phyloP scores from a whole-genome alignment of 2,888 invertebrate genomes.

The Thymelicus acteon region DNA sequence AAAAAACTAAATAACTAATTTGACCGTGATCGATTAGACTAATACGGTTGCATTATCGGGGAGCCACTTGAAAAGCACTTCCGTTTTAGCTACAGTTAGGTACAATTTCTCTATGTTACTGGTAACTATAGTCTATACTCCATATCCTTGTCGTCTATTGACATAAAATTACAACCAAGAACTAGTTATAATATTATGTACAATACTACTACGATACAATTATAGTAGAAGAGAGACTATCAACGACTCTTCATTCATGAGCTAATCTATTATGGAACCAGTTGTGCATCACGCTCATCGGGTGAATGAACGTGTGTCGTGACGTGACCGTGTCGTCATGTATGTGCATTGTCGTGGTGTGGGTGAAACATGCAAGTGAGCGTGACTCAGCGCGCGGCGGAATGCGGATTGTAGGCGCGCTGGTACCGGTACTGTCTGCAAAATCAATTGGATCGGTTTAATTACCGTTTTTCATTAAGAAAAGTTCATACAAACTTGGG shows the following conservation, averaged over 20 bases:
- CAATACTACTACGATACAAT: background rate
- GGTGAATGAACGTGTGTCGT: constrained; percentile 51
- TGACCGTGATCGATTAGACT: too few relatives aligned
- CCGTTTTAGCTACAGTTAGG: too few relatives aligned
- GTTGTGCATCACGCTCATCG: constrained; percentile 44
- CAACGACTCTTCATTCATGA: constrained; percentile 21
- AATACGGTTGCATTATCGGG: too few relatives aligned
- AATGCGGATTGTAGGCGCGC: constrained; percentile 53
- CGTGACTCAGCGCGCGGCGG: constrained; percentile 49
- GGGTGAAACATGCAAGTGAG: constrained; percentile 30
- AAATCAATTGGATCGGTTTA: constrained; percentile 26
- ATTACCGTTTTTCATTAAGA: background rate
- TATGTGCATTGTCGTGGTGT: constrained; percentile 19
- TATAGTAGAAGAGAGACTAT: background rate
- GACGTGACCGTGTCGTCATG: constrained; percentile 14
- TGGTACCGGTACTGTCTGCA: constrained; percentile 47
- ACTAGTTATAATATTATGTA: too few relatives aligned
- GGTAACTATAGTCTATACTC: too few relatives aligned
- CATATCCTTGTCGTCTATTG: too few relatives aligned
- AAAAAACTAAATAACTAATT: too few relatives aligned
- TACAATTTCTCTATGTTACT: too few relatives aligned
- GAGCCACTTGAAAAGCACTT: too few relatives aligned
- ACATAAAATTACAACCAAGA: too few relatives aligned
- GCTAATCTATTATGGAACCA: constrained; percentile 32
- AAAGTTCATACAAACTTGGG: background rate